Evolutionary conservation across 1,140 invertebrate genomes (phyloP).

Genomic region (Colletes latitarsis): DNA sequence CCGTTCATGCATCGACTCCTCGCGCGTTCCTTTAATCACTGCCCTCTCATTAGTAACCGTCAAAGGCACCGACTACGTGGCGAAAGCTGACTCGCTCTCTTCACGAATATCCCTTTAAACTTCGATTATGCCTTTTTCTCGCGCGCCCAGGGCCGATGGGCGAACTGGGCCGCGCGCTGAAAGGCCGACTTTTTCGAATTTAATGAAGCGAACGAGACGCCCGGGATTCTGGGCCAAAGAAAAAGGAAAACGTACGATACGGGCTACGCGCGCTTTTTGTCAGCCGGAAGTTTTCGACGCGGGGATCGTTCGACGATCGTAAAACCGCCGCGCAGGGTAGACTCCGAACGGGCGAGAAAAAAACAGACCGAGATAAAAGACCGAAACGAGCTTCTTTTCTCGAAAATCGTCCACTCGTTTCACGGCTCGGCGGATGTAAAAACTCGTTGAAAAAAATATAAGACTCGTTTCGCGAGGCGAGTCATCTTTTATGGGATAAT

Average conservation of each 20-base stretch:
- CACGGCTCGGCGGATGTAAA: too few species aligned
- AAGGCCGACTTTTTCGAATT: slow-evolving; percentile 60
- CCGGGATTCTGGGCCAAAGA: neutral
- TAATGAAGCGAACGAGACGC: slow-evolving; percentile 63
- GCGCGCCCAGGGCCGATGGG: slow-evolving; percentile 25
- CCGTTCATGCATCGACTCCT: slow-evolving; percentile 40
- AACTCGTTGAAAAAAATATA: too few species aligned
- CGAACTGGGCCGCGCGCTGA: slow-evolving; percentile 49
- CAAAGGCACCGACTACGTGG: slow-evolving; percentile 66
- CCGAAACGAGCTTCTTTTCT: too few species aligned
- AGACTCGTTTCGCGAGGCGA: too few species aligned
- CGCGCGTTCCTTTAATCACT: slow-evolving; percentile 63
- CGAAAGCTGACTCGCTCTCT: slow-evolving; percentile 55
- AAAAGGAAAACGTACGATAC: neutral
- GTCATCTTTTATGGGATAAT: too few species aligned
- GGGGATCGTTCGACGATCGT: neutral
- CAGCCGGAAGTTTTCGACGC: neutral
- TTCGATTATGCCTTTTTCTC: slow-evolving; percentile 59
- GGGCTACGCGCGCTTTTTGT: neutral
- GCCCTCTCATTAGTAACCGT: slow-evolving; percentile 69
- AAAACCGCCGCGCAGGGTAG: too few species aligned
- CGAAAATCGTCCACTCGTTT: too few species aligned
- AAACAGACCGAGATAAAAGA: too few species aligned
- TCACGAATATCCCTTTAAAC: slow-evolving; percentile 61
- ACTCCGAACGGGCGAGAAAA: too few species aligned